Percentiles rank a stretch among this genome's conserved stretches.
These are phyloP conservation scores for Heterodera schachtii DNA, from an alignment of 1,140 invertebrate genomes.

Conservation along the genomic window DNA sequence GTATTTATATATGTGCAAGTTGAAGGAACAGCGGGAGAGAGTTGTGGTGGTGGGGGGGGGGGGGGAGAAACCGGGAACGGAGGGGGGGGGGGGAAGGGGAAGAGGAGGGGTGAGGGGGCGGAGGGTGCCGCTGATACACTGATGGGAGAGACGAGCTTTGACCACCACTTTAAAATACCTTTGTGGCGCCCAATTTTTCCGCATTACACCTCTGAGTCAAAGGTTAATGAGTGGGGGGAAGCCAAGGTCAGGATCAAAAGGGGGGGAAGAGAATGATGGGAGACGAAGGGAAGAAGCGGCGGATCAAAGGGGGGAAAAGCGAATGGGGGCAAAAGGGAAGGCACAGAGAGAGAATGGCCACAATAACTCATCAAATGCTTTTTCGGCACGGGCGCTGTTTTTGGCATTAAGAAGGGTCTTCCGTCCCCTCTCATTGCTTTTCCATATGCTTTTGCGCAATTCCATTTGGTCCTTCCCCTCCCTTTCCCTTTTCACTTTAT, in stretches of 20 bases:
- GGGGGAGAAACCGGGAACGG: not conserved
- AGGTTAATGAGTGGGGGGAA: slow-evolving; percentile 10
- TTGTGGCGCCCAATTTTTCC: slow-evolving; percentile 26
- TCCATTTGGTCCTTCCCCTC: not conserved
- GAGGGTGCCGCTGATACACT: not conserved
- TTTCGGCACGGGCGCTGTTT: not conserved
- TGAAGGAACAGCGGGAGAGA: slow-evolving; percentile 2
- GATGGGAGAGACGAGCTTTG: not conserved
- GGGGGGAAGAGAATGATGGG: not conserved
- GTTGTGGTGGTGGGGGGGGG: no score
- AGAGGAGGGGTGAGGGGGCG: no score
- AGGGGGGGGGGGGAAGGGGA: not conserved
- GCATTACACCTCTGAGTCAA: slow-evolving; percentile 28
- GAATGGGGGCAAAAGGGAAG: no score
- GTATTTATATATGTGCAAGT: not conserved
- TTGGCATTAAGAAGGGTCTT: not conserved
- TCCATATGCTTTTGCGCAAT: slow-evolving; percentile 10
- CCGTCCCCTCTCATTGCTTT: not conserved
- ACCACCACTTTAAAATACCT: not conserved
- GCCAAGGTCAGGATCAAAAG: slow-evolving; percentile 6
- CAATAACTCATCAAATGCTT: not conserved
- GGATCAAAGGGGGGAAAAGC: not conserved
- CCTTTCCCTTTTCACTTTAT: not conserved
- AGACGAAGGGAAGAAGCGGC: not conserved
- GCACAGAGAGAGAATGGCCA: no score